A percentile compares a stretch with the other conserved stretches of the same genome.
Conservation (phyloP, 2,888 invertebrate genomes). For the Eumerus sabulonum region DNA sequence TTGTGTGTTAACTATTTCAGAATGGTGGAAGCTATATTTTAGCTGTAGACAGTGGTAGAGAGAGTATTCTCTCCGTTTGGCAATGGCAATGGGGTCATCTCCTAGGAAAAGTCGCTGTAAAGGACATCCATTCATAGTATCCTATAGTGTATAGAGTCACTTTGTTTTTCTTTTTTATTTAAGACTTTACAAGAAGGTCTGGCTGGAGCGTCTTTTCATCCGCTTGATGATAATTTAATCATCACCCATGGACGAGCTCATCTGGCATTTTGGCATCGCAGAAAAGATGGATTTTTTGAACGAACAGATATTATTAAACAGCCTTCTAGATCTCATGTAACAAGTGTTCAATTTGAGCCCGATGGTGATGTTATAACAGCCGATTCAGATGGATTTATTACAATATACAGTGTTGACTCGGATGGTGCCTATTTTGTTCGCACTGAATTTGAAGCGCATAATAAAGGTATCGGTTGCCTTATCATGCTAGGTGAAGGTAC, state of each 20-base stretch:
- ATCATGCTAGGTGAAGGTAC: constrained; percentile 95
- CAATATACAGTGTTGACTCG: constrained; percentile 92
- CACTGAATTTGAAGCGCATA: constrained; percentile 93
- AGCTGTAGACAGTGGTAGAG: constrained; percentile 92
- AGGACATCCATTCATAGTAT: constrained; percentile 74
- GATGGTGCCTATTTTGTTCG: constrained; percentile 93
- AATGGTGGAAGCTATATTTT: constrained; percentile 94
- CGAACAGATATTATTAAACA: constrained; percentile 93
- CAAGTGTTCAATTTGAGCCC: constrained; percentile 93
- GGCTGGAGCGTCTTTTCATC: constrained; percentile 93
- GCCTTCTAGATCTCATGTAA: constrained; percentile 91
- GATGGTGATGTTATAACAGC: constrained; percentile 96
- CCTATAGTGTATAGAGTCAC: neutral
- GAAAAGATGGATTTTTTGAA: constrained; percentile 94
- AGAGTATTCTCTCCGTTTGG: constrained; percentile 95
- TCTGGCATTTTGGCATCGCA: constrained; percentile 94
- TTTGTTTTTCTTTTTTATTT: neutral
- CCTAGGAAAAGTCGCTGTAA: constrained; percentile 95
- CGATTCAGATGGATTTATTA: constrained; percentile 94
- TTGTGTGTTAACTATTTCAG: constrained; percentile 79
- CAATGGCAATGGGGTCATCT: constrained; percentile 97
- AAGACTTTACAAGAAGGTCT: constrained; percentile 94
- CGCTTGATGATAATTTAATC: constrained; percentile 92
- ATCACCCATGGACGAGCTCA: constrained; percentile 96
- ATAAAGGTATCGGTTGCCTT: constrained; percentile 91